Percentiles rank a stretch among this genome's conserved stretches.
These are phyloP conservation scores for Lynx canadensis DNA, from an alignment of 2,113 vertebrate genomes.

Conservation along the genomic window DNA sequence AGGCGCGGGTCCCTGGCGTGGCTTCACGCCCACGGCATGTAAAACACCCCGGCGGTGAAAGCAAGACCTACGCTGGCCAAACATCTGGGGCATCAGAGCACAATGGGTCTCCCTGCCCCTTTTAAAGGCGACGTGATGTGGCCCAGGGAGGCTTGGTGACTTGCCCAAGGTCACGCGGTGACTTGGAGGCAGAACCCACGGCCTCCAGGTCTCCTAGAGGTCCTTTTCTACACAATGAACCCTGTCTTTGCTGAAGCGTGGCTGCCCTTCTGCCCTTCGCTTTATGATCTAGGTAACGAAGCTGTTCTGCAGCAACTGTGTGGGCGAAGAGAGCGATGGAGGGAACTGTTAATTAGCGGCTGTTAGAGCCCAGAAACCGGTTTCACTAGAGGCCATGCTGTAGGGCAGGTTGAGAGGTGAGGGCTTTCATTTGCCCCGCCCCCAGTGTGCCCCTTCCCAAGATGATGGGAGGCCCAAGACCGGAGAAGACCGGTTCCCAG, in stretches of 20 bases:
- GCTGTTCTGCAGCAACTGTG: neutral
- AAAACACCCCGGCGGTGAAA: rapidly evolving
- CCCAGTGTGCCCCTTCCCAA: neutral
- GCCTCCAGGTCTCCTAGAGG: neutral
- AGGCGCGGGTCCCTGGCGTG: neutral
- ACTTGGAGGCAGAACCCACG: neutral
- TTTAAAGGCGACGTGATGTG: neutral
- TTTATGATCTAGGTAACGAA: neutral
- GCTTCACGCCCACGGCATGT: rapidly evolving
- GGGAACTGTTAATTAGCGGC: rapidly evolving
- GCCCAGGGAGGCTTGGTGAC: neutral
- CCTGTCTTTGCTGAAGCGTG: neutral
- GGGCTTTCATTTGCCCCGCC: neutral
- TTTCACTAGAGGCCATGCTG: rapidly evolving
- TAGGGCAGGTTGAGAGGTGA: neutral
- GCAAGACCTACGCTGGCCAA: neutral
- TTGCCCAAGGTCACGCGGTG: neutral
- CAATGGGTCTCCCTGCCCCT: neutral
- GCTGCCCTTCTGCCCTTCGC: neutral
- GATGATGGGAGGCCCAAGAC: neutral
- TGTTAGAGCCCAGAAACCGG: rapidly evolving
- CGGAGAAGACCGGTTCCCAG: neutral
- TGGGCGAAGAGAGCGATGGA: neutral
- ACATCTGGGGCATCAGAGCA: rapidly evolving
- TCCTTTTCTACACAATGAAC: neutral